Base-by-base conservation (phyloP, 2,888 invertebrate species). In the Seladonia tumulorum region DNA sequence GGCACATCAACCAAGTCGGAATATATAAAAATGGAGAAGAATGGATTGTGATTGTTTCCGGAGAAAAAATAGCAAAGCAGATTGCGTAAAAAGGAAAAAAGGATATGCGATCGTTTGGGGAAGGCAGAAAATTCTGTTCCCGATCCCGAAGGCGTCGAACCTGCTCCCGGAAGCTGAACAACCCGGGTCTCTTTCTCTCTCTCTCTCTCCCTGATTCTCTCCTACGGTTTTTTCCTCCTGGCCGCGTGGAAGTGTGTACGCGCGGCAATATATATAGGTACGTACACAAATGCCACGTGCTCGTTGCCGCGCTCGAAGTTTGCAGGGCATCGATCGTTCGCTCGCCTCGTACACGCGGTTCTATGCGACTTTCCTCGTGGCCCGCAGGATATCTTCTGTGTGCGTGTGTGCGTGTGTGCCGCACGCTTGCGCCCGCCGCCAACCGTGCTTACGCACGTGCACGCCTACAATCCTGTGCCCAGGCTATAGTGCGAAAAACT, bases 301-400 rank as follows among this genome's bases (percentile, higher is more conserved):
- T 92, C 92, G 89, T 87, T 88, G 83, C 83, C 83, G 86, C 85
- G 82, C 82, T 86, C 87, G 86, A 93, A 92, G 91, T 94, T 94
- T 92, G 91, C 93, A 89, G 93, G 91, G 91, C 93, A 94, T 93
- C 94, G 94, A 94, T 94, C 94, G 93, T 86, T 86, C 85, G 57
- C 83, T 81, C 83, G 76, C 45, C 85, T 76, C 78, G 85, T 88
- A 84, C 90, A 89, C 90, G 90, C 90, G 90, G 90, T 89, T 86
- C 85, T 88, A 84, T 84, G 88, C 88, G 88, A 85, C 82, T 87
- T 84, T 87, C 87, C 87, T 89, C 90, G 90, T 87, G 85, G 87
- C 76, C 71, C 79, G 85, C 79, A 83, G 76, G 79, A 84, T 75
- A 53, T 25, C 25, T 57, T 81, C 66, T 76, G 79, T 86, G 88